Evolutionary conservation across 1,140 invertebrate genomes (phyloP).

Genomic region (Lordiphosa stackelbergi): DNA sequence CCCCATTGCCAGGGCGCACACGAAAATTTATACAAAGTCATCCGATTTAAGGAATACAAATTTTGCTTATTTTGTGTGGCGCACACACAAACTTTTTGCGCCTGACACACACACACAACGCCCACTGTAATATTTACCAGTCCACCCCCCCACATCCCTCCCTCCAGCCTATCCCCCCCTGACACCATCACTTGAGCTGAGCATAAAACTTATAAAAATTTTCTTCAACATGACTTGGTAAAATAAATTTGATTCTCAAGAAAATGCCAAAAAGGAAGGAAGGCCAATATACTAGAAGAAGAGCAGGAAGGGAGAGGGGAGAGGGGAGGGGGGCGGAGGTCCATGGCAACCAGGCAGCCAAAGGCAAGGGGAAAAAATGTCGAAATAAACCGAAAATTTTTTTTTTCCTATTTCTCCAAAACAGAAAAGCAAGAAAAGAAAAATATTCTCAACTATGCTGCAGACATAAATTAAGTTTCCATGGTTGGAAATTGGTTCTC

Average conservation of each 20-base stretch:
- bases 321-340: background rate
- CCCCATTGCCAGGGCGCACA: conserved; percentile 66
- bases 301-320: conserved; percentile 1
- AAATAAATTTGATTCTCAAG: conserved; percentile 77
- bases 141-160: conserved; percentile 6
- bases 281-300: conserved; percentile 35
- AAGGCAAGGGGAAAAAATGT: conserved; percentile 42
- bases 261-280: conserved; percentile 63
- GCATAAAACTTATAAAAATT: conserved; percentile 77
- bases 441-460: conserved; percentile 77
- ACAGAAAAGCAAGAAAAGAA: conserved; percentile 51
- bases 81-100: conserved; percentile 30
- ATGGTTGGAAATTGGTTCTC: conserved; percentile 76
- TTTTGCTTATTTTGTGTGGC: conserved; percentile 67
- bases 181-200: conserved; percentile 65
- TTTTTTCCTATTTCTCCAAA: conserved; percentile 56
- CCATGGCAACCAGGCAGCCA: conserved; percentile 26
- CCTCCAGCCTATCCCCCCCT: background rate
- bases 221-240: conserved; percentile 77
- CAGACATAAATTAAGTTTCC: conserved; percentile 77
- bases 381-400: conserved; percentile 70
- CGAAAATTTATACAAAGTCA: conserved; percentile 77
- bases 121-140: conserved; percentile 45
- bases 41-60: conserved; percentile 77
- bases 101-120: conserved; percentile 42